A percentile compares a stretch with the other conserved stretches of the same genome.
Evolutionary conservation across 1,140 invertebrate species (phyloP).

Genomic region (Rhagoletis zephyria): DNA sequence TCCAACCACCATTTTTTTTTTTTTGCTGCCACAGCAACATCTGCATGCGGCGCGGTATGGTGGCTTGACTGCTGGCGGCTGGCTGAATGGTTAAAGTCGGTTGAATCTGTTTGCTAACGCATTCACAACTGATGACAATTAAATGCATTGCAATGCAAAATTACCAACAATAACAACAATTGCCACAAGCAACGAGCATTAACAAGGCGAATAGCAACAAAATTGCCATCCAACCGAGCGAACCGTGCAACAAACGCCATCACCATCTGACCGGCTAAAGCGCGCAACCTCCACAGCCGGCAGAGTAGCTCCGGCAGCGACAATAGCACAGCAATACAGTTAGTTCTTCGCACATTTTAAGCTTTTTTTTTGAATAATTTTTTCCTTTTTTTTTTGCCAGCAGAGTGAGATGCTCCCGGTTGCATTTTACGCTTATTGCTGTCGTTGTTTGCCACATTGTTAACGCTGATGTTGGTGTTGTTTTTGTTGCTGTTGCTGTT

Average conservation of each 20-base stretch:
- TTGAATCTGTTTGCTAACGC: conserved; percentile 20
- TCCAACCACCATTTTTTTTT: neutral
- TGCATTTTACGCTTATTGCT: conserved; percentile 3
- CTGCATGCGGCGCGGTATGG: neutral
- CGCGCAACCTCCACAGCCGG: neutral
- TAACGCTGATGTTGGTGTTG: neutral
- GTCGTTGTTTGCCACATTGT: neutral
- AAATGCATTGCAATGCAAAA: conserved; percentile 46
- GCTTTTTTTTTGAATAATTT: conserved; percentile 5
- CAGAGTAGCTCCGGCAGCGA: neutral
- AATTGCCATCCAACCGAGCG: conserved; percentile 8
- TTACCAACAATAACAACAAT: conserved; percentile 9
- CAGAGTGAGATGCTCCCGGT: neutral
- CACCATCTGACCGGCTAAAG: conserved; percentile 36
- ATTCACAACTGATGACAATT: conserved; percentile 37
- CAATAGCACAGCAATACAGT: neutral
- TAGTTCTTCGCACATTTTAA: conserved; percentile 32
- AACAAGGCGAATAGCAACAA: conserved; percentile 11
- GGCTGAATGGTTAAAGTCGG: neutral
- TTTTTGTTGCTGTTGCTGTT: neutral
- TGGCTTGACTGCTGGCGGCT: neutral
- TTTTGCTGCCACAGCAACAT: neutral
- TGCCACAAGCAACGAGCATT: neutral
- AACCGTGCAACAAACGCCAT: conserved; percentile 3
- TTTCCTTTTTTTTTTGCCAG: neutral